phyloP scores from a whole-genome alignment of 2,113 vertebrate genomes.

The Petrocephalus microphthalmus region DNA sequence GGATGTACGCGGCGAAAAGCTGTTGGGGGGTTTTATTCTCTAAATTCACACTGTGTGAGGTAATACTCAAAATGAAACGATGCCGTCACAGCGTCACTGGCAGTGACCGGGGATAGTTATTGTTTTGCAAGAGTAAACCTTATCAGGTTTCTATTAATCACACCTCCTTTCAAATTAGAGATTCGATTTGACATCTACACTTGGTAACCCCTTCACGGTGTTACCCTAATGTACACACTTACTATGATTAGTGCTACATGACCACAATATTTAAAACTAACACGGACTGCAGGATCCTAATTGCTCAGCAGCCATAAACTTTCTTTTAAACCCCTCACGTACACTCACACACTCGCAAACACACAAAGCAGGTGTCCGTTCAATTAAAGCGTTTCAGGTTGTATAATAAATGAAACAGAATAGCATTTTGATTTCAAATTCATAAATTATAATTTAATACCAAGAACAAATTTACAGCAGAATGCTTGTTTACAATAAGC shows the following conservation, averaged over 20 bases:
- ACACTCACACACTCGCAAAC: too few species aligned
- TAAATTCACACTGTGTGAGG: not conserved
- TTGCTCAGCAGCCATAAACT: not conserved
- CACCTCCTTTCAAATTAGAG: conserved; percentile 9
- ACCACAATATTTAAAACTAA: not conserved
- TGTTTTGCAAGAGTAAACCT: not conserved
- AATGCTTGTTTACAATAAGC: conserved; percentile 84
- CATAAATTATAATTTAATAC: conserved; percentile 94
- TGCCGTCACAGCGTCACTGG: not conserved
- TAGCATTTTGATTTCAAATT: conserved; percentile 85
- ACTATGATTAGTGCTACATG: not conserved
- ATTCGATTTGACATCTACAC: not conserved
- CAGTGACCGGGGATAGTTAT: not conserved
- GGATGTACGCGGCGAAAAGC: not conserved
- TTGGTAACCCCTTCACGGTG: not conserved
- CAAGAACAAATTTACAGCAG: conserved; percentile 87
- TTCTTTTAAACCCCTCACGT: not conserved
- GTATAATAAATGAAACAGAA: conserved; percentile 66
- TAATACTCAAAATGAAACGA: not conserved
- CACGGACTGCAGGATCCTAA: not conserved
- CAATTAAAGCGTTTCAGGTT: not conserved
- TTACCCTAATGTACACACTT: not conserved
- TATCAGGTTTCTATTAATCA: conserved; percentile 13
- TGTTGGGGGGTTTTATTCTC: not conserved
- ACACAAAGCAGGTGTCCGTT: not conserved